Percentiles rank a stretch among this genome's conserved stretches.
These are phyloP conservation scores for Mesorhabditis spiculigera DNA, from an alignment of 2,888 invertebrate species.

Conservation along the genomic window DNA sequence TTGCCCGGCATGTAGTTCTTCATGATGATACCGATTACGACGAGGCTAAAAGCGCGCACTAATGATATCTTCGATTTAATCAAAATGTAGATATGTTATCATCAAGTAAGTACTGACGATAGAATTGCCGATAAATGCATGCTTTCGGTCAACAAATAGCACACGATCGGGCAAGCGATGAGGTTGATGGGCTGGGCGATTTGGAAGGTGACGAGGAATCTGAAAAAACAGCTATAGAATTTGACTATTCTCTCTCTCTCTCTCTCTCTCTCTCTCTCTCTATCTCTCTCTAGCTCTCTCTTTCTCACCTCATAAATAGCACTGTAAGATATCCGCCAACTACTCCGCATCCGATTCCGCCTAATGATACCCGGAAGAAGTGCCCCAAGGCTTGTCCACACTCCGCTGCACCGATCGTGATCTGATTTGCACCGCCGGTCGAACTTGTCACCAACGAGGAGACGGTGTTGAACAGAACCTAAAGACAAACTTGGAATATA, in stretches of 20 bases:
- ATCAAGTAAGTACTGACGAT: constrained; percentile 73
- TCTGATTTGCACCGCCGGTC: neutral
- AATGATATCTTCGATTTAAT: too few relatives aligned
- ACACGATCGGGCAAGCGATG: constrained; percentile 92
- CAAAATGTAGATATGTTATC: too few relatives aligned
- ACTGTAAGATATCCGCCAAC: constrained; percentile 35
- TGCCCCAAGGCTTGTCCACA: constrained; percentile 8
- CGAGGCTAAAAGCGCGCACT: constrained; percentile 70
- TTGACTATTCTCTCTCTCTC: neutral
- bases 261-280: too few relatives aligned
- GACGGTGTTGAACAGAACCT: constrained; percentile 4
- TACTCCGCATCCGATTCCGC: constrained; percentile 41
- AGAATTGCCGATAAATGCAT: constrained; percentile 96
- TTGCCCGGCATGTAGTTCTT: constrained; percentile 59
- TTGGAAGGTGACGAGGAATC: constrained; percentile 18
- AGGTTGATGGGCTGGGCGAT: constrained; percentile 91
- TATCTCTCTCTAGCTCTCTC: neutral
- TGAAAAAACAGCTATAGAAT: constrained; percentile 9
- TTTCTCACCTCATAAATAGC: constrained; percentile 31
- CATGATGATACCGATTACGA: constrained; percentile 97
- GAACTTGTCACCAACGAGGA: neutral
- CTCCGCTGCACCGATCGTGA: neutral
- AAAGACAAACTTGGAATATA: neutral
- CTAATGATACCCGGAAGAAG: constrained; percentile 41
- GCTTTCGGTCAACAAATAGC: constrained; percentile 92